Conservation (phyloP, 1,140 invertebrate genomes). For the Potamilus streckersoni region DNA sequence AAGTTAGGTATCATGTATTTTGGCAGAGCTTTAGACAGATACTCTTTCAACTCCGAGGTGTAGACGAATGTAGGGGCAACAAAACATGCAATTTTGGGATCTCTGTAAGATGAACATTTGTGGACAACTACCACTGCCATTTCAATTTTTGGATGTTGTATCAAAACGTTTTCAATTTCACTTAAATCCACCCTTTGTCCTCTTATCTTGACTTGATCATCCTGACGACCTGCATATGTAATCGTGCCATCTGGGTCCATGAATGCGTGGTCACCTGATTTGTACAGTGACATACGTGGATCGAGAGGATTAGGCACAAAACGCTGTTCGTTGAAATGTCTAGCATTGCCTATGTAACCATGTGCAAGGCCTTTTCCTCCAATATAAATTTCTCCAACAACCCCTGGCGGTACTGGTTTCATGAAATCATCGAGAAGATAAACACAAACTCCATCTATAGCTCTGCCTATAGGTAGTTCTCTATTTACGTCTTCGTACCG, state of each 20-base stretch:
- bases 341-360: constrained; percentile 47
- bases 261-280: constrained; percentile 48
- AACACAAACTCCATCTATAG: constrained; percentile 35
- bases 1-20: constrained; percentile 49
- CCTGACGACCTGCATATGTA: constrained; percentile 43
- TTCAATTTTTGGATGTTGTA: constrained; percentile 47
- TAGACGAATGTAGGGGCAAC: constrained; percentile 44
- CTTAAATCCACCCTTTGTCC: constrained; percentile 46
- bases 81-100: constrained; percentile 41
- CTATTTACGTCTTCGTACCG: constrained; percentile 34
- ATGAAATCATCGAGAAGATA: constrained; percentile 49
- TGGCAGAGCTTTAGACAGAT: constrained; percentile 40
- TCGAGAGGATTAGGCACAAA: constrained; percentile 41
- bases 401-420: constrained; percentile 46
- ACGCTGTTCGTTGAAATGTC: constrained; percentile 26
- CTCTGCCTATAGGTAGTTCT: constrained; percentile 43
- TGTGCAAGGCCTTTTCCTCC: constrained; percentile 43
- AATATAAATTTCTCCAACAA: constrained; percentile 50
- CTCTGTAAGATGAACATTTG: constrained; percentile 26
- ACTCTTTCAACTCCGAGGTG: constrained; percentile 40
- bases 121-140: constrained; percentile 45
- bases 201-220: constrained; percentile 51
- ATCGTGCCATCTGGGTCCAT: constrained; percentile 40
- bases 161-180: constrained; percentile 50
- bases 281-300: constrained; percentile 28